Conservation (phyloP, 2,113 vertebrate genomes). For the Felis chaus region DNA sequence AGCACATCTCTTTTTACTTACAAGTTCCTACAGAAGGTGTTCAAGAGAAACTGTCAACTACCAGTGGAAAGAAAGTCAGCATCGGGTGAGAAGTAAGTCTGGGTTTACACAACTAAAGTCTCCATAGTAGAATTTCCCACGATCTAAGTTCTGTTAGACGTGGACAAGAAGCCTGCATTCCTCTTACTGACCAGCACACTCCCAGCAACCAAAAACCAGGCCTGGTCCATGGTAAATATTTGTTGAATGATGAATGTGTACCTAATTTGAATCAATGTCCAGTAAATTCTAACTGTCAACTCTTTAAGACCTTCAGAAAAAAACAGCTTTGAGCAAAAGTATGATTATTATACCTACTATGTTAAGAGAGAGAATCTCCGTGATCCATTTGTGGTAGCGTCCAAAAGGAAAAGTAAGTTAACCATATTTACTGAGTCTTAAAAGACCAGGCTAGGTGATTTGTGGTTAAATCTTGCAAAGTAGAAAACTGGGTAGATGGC, state of each 20-base stretch:
- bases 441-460: not conserved
- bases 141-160: not conserved
- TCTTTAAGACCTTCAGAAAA: not conserved
- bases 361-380: not conserved
- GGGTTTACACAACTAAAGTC: not conserved
- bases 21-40: not conserved
- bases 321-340: not conserved
- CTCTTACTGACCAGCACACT: not conserved
- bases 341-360: not conserved
- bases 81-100: not conserved
- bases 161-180: not conserved
- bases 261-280: not conserved
- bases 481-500: not conserved
- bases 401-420: not conserved
- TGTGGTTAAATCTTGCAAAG: not conserved
- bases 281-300: not conserved
- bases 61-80: not conserved
- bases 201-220: not conserved
- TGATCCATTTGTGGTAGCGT: not conserved
- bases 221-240: not conserved
- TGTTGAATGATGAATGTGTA: not conserved
- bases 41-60: not conserved
- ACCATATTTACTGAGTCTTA: not conserved
- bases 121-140: not conserved
- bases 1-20: not conserved